Evolutionary conservation across 2,888 invertebrate species (phyloP), one percentile per base, ranked within the genome.

Genomic region (Lithophane ornitopus): DNA sequence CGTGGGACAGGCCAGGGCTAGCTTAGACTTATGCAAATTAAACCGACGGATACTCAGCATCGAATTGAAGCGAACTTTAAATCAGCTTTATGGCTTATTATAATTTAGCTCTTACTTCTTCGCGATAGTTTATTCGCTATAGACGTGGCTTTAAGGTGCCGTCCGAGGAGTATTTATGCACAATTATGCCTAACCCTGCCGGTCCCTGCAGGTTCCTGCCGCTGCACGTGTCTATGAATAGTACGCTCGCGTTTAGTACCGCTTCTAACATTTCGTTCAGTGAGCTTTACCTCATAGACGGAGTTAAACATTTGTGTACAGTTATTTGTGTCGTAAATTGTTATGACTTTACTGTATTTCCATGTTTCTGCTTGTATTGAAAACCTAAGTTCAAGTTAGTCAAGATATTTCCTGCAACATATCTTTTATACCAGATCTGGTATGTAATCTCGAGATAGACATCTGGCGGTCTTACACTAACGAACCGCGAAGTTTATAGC

Each of bases 21-120:
- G 87, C 85, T 89, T 89, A 90, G 90, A 89, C 85, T 86, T 89
- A 90, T 90, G 90, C 89, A 91, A 91, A 91, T 89, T 87, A 88
- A 87, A 89, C 84, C 75, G 77, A 85, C 85, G 83, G 84, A 85
- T 83, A 78, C 81, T 76, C 81, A 82, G 70, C 81, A 69, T 82
- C 70, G 81, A 84, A 82, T 81, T 76, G 76, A 86, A 87, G 87
- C 79, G 80, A 82, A 77, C 74, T 67, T 85, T 88, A 87, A 89
- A 90, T 89, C 89, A 90, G 85, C 85, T 88, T 87, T 86, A 85
- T 75, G 68, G 70, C 77, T 76, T 82, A 84, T 80, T 80, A 82
- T 84, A 82, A 81, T 85, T 77, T 74, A 85, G 49, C 59, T 28
- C 66, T 76, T 49, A 69, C 72, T 66, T 58, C 77, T 82, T 72